Evolutionary conservation across 2,888 invertebrate species (phyloP).

Genomic region (Meteorus cinctellus): DNA sequence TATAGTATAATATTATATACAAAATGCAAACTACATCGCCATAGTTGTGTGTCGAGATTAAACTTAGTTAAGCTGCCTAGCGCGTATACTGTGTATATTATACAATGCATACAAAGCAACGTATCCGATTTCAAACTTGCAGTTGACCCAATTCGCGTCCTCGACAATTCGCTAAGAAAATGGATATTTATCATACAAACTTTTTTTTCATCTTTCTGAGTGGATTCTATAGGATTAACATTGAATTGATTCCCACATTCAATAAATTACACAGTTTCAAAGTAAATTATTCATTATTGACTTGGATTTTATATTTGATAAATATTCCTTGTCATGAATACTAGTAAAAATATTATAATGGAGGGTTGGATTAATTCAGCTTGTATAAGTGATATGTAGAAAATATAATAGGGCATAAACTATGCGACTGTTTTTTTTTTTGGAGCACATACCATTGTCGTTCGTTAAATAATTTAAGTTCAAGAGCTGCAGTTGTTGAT

Average conservation of each 20-base stretch:
- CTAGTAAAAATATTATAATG: background rate
- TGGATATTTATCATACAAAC: background rate
- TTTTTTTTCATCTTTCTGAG: background rate
- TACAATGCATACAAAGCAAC: conserved; percentile 14
- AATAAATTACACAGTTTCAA: no score
- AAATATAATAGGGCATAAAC: background rate
- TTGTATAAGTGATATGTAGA: background rate
- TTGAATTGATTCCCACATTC: no score
- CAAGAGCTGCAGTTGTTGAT: background rate
- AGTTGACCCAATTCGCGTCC: background rate
- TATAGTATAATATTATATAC: background rate
- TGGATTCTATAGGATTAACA: background rate
- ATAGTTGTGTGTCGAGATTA: conserved; percentile 5
- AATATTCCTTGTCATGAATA: no score
- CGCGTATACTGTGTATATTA: background rate
- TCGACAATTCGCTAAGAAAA: background rate
- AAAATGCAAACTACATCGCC: background rate
- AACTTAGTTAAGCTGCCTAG: conserved; percentile 11
- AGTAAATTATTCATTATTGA: no score
- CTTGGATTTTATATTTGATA: no score
- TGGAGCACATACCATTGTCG: background rate
- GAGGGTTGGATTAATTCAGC: background rate
- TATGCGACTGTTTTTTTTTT: background rate
- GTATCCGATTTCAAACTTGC: conserved; percentile 23
- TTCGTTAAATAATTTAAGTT: conserved; percentile 27